Conservation (phyloP, 2,113 vertebrate species). For the Perca flavescens region DNA sequence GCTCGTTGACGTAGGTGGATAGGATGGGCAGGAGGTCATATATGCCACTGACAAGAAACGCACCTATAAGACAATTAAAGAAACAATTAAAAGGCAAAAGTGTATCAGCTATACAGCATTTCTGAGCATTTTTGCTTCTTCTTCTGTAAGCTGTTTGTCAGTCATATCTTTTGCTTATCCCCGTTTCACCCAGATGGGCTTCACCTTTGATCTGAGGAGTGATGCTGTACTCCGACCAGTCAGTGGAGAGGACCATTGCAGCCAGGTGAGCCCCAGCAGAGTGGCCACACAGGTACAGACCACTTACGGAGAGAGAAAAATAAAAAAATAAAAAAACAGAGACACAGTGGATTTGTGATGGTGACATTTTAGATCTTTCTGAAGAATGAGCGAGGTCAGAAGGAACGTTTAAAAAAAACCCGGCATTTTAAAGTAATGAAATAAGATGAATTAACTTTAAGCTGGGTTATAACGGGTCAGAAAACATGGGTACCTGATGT, state of each 20-base stretch:
- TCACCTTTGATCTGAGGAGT: constrained; percentile 91
- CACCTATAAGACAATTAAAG: constrained; percentile 81
- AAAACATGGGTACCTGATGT: constrained; percentile 82
- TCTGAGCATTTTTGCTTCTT: background rate
- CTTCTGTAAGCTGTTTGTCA: background rate
- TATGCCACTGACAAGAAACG: constrained; percentile 92
- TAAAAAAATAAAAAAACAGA: too few species aligned
- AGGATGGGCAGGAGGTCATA: constrained; percentile 92
- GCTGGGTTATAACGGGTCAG: background rate
- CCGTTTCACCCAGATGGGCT: background rate
- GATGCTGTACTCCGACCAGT: constrained; percentile 87
- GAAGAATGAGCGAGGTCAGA: background rate
- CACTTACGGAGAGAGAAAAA: constrained; percentile 85
- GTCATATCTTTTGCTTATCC: background rate
- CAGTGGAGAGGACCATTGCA: constrained; percentile 90
- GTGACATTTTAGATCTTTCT: background rate
- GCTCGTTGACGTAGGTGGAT: constrained; percentile 87
- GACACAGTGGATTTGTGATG: background rate
- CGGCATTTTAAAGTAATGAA: background rate
- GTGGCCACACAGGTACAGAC: constrained; percentile 93
- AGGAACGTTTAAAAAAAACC: background rate
- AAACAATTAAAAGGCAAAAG: background rate
- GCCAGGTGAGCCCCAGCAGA: constrained; percentile 94
- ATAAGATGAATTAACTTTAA: background rate
- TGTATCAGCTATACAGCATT: background rate